A percentile compares a stretch with the other conserved stretches of the same genome.
Evolutionary conservation across 2,113 vertebrate species (phyloP).

Genomic region (Calonectris borealis): DNA sequence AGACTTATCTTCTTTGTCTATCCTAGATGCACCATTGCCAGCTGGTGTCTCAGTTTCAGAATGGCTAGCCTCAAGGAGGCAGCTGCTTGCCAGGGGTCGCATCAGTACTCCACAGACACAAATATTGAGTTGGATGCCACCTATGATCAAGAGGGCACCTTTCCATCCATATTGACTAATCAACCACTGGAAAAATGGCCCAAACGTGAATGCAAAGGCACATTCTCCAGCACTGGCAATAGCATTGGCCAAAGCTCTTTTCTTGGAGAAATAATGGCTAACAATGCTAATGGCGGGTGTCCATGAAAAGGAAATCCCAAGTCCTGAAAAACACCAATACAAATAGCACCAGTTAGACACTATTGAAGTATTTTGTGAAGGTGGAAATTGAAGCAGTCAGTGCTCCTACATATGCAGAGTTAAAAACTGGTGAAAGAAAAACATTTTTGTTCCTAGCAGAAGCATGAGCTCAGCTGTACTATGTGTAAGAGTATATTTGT

Average conservation of each 20-base stretch:
- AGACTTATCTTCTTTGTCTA: not conserved
- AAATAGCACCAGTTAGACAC: not conserved
- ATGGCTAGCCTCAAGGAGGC: not conserved
- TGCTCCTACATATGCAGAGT: not conserved
- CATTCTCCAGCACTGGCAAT: constrained; percentile 78
- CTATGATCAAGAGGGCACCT: constrained; percentile 54
- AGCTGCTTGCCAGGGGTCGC: constrained; percentile 6
- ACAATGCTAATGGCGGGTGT: constrained; percentile 77
- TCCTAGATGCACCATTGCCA: not conserved
- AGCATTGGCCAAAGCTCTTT: constrained; percentile 76
- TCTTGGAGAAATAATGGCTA: constrained; percentile 76
- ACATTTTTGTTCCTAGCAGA: not conserved
- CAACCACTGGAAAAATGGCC: constrained; percentile 58
- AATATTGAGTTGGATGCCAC: constrained; percentile 56
- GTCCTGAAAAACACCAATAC: constrained; percentile 58
- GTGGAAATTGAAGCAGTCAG: not conserved
- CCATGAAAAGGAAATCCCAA: constrained; percentile 75
- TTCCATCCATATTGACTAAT: constrained; percentile 52
- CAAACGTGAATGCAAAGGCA: constrained; percentile 63
- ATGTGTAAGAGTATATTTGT: not conserved
- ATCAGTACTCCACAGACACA: constrained; percentile 55
- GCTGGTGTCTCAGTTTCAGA: not conserved
- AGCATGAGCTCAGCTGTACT: not conserved
- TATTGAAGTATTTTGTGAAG: not conserved
- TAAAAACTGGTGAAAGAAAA: not conserved